Percentiles rank a stretch among this genome's conserved stretches.
These are phyloP conservation scores for Crocodylus rhombifer DNA, from an alignment of 2,797 vertebrate species.

Conservation along the genomic window DNA sequence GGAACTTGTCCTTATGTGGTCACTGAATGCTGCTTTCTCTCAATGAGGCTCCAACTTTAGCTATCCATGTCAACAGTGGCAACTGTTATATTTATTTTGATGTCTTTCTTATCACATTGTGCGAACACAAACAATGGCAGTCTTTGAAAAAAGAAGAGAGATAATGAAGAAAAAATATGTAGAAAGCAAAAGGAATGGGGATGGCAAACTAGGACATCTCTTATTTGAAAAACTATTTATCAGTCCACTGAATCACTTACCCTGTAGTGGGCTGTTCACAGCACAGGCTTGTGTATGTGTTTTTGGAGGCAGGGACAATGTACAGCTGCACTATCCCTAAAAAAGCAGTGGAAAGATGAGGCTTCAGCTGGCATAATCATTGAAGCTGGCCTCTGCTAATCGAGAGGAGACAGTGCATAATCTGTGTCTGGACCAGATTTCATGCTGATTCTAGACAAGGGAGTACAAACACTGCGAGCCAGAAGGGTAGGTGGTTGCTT, in stretches of 20 bases:
- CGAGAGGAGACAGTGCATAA: neutral
- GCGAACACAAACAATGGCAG: too few relatives aligned
- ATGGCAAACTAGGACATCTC: neutral
- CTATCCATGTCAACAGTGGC: neutral
- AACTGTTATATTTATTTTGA: neutral
- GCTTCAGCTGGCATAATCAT: too few relatives aligned
- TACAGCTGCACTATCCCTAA: neutral
- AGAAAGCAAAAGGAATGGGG: neutral
- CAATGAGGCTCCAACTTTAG: neutral
- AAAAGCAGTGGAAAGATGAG: neutral
- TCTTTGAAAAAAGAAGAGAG: neutral
- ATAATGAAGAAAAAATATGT: neutral
- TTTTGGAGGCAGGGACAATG: neutral
- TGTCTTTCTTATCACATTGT: neutral
- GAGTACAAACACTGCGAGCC: rapidly evolving
- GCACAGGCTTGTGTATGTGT: neutral
- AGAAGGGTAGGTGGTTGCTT: neutral
- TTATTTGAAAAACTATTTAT: neutral
- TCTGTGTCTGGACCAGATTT: neutral
- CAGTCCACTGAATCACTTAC: neutral
- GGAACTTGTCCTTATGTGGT: neutral
- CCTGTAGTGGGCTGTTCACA: neutral
- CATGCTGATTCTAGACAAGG: neutral
- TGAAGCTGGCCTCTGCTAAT: neutral
- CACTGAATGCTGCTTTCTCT: neutral